phyloP scores from a whole-genome alignment of 2,113 vertebrate genomes.

The Neolamprologus sp. region DNA sequence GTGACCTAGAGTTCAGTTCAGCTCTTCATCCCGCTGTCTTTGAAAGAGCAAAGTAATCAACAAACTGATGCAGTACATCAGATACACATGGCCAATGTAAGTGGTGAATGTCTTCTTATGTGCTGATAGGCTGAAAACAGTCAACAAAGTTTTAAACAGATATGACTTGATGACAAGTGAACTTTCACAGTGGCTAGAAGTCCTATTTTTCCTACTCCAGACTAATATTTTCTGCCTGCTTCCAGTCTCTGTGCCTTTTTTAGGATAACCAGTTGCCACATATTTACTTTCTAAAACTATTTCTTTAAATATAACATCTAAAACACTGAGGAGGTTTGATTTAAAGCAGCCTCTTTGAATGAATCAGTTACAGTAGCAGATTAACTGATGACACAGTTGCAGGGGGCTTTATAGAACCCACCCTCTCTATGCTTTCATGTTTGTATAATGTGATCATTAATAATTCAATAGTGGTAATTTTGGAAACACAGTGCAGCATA shows the following conservation, averaged over 20 bases:
- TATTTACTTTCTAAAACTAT: neutral
- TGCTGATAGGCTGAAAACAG: neutral
- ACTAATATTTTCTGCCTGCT: neutral
- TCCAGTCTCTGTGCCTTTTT: neutral
- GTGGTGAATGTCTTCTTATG: neutral
- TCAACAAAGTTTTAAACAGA: neutral
- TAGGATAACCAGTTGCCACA: neutral
- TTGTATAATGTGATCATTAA: neutral
- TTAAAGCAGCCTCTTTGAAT: neutral
- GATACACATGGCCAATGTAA: neutral
- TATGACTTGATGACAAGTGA: neutral
- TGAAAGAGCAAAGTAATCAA: neutral
- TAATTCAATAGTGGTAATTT: neutral
- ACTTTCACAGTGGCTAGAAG: neutral
- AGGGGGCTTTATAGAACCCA: neutral
- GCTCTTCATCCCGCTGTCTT: neutral
- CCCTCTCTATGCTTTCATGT: neutral
- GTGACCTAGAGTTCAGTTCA: neutral
- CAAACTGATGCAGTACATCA: neutral
- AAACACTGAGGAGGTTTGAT: neutral
- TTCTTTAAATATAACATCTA: neutral
- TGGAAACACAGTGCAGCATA: neutral
- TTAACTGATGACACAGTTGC: neutral
- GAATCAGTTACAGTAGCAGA: neutral
- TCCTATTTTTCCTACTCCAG: neutral